These are phyloP conservation scores for Eremobia ochroleuca DNA, from an alignment of 2,888 invertebrate species.

Conservation along the genomic window DNA sequence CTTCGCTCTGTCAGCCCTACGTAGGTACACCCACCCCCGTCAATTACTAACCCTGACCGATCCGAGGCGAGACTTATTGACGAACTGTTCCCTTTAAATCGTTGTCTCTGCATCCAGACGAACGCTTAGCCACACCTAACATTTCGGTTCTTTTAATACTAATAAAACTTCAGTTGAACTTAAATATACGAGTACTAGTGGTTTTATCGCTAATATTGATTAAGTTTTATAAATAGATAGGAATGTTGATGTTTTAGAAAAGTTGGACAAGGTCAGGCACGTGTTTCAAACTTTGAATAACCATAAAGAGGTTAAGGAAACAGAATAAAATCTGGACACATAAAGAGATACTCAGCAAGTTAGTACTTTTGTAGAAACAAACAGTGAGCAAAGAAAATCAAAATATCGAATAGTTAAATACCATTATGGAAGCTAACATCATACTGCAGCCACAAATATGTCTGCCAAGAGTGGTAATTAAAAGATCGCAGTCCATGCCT, in stretches of 20 bases:
- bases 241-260: background rate
- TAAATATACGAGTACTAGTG: background rate
- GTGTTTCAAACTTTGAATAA: slow-evolving; percentile 10
- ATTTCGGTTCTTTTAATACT: slow-evolving; percentile 50
- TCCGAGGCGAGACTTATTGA: slow-evolving; percentile 89
- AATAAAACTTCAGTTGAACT: slow-evolving; percentile 41
- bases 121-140: slow-evolving; percentile 60
- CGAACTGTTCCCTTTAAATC: slow-evolving; percentile 85
- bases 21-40: slow-evolving; percentile 81
- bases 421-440: slow-evolving; percentile 4
- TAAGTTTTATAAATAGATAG: background rate
- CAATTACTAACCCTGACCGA: slow-evolving; percentile 90
- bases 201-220: background rate
- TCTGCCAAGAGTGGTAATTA: slow-evolving; percentile 52
- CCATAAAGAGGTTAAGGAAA: background rate
- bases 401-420: background rate
- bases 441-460: slow-evolving; percentile 34
- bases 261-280: slow-evolving; percentile 10
- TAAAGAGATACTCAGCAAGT: background rate
- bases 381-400: background rate
- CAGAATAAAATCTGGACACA: background rate
- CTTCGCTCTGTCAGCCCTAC: slow-evolving; percentile 78
- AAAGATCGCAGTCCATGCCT: slow-evolving; percentile 42
- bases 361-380: background rate
- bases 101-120: slow-evolving; percentile 76